phyloP scores from a whole-genome alignment of 2,797 vertebrate genomes.

The Leptatherina wallacei region DNA sequence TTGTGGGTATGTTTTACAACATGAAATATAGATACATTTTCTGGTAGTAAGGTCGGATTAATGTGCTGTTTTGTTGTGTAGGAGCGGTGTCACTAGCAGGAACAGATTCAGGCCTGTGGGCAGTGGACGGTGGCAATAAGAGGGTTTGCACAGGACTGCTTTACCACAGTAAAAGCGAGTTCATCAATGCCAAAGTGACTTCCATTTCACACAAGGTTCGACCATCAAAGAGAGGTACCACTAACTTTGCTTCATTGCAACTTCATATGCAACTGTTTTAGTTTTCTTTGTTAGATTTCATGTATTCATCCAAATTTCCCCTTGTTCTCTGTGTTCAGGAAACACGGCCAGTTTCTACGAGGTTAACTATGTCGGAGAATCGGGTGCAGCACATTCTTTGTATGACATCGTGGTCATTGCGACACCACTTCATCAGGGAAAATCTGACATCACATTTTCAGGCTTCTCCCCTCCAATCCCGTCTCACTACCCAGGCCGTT shows the following conservation, averaged over 20 bases:
- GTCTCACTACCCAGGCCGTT: constrained; percentile 81
- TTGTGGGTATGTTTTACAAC: constrained; percentile 85
- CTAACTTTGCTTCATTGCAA: not conserved
- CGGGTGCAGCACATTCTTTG: constrained; percentile 78
- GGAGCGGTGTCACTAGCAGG: constrained; percentile 88
- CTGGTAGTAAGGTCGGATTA: not conserved
- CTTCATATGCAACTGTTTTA: not conserved
- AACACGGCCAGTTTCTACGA: constrained; percentile 81
- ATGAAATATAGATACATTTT: too few species aligned
- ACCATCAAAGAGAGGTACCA: constrained; percentile 80
- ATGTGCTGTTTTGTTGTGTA: constrained; percentile 54
- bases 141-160: constrained; percentile 89
- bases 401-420: constrained; percentile 93
- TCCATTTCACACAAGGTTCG: constrained; percentile 84
- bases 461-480: constrained; percentile 87
- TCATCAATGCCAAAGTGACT: constrained; percentile 86
- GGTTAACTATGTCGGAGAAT: constrained; percentile 83
- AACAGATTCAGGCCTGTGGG: constrained; percentile 88
- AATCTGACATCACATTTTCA: constrained; percentile 87
- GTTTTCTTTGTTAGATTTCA: constrained; percentile 3
- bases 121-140: constrained; percentile 93
- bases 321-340: constrained; percentile 68
- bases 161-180: constrained; percentile 87
- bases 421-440: constrained; percentile 85
- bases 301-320: not conserved